Evolutionary conservation across 1,140 invertebrate genomes (phyloP), one percentile per base, ranked within the genome.

Genomic region (Pseudomyrmex flavicornis): DNA sequence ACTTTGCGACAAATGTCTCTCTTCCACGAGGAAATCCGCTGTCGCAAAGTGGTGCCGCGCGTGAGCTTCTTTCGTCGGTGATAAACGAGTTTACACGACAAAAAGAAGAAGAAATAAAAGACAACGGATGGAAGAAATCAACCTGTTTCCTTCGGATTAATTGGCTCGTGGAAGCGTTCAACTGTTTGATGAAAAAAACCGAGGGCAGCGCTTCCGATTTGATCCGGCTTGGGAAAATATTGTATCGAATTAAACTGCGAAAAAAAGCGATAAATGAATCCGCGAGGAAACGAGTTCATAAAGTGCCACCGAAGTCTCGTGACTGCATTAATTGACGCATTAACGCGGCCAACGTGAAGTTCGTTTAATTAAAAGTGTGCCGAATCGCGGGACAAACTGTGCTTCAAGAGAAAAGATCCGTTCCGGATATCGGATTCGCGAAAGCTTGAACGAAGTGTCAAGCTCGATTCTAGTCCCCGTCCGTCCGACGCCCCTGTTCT

Each of bases 1-100:
- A 83, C 54, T 76, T 62, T 52, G 12, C 50, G 44, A 84, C 80
- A 61, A 80, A 50, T 61, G 46, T 50, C 35, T 35, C 56, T 59
- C 26, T 26, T n/a, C 15, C 22, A 9, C 66, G 44, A 5, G 22
- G 59, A 50, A 72, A 59, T 35, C 22, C 20, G 68, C 35, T n/a
- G 50, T 50, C 26, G 8, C n/a, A 17, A 61, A 20, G 8, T 58
- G 8, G 46, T 56, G 56, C 46, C 44, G 54, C 7, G 17, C 13
- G 10, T 15, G 12, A 70, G 9, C 17, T 1, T 17, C 52, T 54
- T 15, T 26, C 9, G 17, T 50, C 13, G n/a, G 1, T 13, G n/a
- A 50, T 70, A 44, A 50, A 79, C 22, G 54, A 58, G 15, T 17
- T 13, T 10, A 13, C 52, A 13, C 26, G 2, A 15, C 10, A 56